Conservation (phyloP, 2,888 invertebrate species). For the Zeuzera pyrina region DNA sequence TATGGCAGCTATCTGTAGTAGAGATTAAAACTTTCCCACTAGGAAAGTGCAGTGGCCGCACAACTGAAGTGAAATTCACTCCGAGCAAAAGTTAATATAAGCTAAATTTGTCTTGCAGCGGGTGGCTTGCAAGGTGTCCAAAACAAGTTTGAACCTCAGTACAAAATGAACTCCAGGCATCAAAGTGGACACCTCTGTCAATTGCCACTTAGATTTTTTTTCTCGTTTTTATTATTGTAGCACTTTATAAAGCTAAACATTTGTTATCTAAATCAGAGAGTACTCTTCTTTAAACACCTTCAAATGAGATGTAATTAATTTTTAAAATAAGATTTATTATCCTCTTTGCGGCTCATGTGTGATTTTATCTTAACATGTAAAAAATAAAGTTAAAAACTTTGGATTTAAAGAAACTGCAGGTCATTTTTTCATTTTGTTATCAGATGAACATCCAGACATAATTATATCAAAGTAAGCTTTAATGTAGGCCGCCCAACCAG, state of each 20-base stretch:
- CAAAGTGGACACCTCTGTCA: constrained; percentile 35
- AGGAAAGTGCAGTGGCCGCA: constrained; percentile 58
- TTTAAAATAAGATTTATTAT: constrained; percentile 34
- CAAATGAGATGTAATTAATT: constrained; percentile 34
- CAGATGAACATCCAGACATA: constrained; percentile 55
- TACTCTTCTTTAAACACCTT: constrained; percentile 22
- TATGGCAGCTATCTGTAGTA: constrained; percentile 32
- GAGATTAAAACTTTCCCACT: constrained; percentile 66
- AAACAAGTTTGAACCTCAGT: constrained; percentile 36
- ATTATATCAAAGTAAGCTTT: constrained; percentile 49
- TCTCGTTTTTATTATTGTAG: constrained; percentile 21
- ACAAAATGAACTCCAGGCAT: constrained; percentile 32
- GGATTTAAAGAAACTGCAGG: constrained; percentile 53
- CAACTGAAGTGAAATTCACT: constrained; percentile 63
- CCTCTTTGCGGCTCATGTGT: constrained; percentile 30
- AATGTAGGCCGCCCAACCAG: constrained; percentile 47
- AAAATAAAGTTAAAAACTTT: constrained; percentile 37
- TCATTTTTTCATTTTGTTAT: constrained; percentile 53
- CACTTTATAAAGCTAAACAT: constrained; percentile 10
- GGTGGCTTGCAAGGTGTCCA: constrained; percentile 42
- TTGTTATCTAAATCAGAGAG: constrained; percentile 13
- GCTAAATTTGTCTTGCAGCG: constrained; percentile 62
- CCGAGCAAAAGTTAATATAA: constrained; percentile 67
- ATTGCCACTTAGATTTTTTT: constrained; percentile 24
- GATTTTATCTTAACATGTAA: constrained; percentile 32